Conservation (phyloP, 1,140 invertebrate genomes). For the Scylla paramamosain region DNA sequence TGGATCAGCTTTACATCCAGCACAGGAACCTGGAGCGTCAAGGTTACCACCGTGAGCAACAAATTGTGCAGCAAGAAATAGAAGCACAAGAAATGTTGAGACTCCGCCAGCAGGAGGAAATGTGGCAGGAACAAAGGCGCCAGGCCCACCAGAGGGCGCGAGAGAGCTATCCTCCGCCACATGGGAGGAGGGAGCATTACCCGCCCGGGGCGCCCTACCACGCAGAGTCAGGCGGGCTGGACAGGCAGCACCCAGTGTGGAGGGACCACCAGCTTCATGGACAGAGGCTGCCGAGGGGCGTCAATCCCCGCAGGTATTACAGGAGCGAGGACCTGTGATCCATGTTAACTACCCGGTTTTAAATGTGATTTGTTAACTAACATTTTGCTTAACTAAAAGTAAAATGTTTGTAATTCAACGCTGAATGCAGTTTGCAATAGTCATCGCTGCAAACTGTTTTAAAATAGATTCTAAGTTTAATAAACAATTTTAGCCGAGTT, state of each 20-base stretch:
- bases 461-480: no score
- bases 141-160: not conserved
- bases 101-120: not conserved
- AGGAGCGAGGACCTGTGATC: no score
- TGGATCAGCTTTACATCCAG: not conserved
- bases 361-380: no score
- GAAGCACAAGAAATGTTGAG: not conserved
- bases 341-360: no score
- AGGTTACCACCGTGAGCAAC: not conserved
- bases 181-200: no score
- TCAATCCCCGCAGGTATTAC: not conserved
- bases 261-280: not conserved
- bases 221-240: not conserved
- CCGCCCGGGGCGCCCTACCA: no score
- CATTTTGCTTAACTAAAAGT: no score
- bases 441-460: no score
- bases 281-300: not conserved
- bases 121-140: not conserved
- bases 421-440: no score
- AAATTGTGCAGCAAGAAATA: not conserved
- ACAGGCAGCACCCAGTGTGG: not conserved
- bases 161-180: no score
- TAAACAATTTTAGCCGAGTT: no score
- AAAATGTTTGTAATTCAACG: no score
- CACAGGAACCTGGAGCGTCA: not conserved